Base-by-base conservation (phyloP, 2,797 vertebrate genomes). In the Yasuhikotakia modesta region DNA sequence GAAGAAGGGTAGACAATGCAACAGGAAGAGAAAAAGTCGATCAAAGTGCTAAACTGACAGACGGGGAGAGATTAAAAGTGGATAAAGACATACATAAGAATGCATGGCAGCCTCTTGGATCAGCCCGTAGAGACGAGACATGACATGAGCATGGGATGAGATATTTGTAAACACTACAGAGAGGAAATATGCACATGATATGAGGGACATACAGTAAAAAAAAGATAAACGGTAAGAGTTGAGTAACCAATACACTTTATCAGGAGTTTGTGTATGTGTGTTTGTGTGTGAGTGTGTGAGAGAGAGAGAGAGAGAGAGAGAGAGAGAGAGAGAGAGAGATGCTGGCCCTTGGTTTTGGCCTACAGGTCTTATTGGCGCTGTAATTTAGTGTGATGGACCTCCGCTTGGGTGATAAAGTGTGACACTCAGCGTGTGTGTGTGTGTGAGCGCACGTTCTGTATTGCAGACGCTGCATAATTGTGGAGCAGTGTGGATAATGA, bases 381-480 rank as follows among this genome's bases (percentile, higher is more conserved):
- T 81, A 83, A 85, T 81, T 82, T 81, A 83, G 73, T 83, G 85
- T 84, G 83, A 81, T 70, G 67, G 80, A 80, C 80, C 78, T 80
- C 70, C 35, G 72, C 65, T 78, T 19, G 70, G 78, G 70, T 82
- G 83, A 84, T 84, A 78, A 77, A 84, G 82, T 81, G 81, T 80
- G 85, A 66, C 73, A 75, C 24, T 30, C 30, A 39, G 79, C 73
- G 74, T 81, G 82, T 80, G 82, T 76, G 72, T 45, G 70, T 52
- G 64, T 76, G 76, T 60, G 61, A 46, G 64, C 17, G 71, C 32
- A 14, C 22, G 66, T 55, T 76, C 74, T 17, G 50, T 72, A 82
- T 85, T 86, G 81, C 82, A 78, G 74, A 84, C 81, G 46, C 73
- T 81, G 85, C 84, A 86, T 83, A 87, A 85, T 83, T 84, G 79